These are phyloP conservation scores for Manis javanica DNA, from an alignment of 2,797 vertebrate species.

Conservation along the genomic window DNA sequence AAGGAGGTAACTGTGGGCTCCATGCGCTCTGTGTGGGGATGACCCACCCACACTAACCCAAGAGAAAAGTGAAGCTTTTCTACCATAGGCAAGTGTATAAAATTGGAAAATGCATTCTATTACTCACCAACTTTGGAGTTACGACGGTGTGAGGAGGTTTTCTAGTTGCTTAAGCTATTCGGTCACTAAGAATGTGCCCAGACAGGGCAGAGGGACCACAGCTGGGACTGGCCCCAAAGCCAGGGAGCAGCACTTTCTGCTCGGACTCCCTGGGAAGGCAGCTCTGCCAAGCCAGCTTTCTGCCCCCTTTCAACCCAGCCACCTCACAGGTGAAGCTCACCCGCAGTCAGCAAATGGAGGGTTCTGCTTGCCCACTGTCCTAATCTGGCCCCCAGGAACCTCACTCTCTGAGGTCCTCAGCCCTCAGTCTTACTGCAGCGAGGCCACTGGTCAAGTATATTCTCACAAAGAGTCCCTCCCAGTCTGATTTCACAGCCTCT, in stretches of 20 bases:
- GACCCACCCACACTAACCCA: accelerated
- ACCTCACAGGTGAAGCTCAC: accelerated
- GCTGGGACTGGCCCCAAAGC: accelerated
- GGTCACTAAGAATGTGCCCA: no score
- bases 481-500: background rate
- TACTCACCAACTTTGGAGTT: background rate
- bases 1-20: accelerated
- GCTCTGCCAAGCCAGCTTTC: accelerated
- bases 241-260: accelerated
- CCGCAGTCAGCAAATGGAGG: accelerated
- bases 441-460: background rate
- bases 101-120: accelerated
- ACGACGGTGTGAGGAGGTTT: background rate
- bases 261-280: background rate
- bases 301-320: background rate
- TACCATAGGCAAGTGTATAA: accelerated
- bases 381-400: background rate
- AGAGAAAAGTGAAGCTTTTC: background rate
- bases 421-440: background rate
- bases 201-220: background rate
- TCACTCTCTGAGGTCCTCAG: accelerated
- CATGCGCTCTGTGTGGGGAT: no score
- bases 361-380: accelerated
- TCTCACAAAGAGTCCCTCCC: background rate
- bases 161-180: background rate